Percentiles rank a stretch among this genome's conserved stretches.
Conservation (phyloP, 2,113 vertebrate species). For the Callaeas wilsoni region DNA sequence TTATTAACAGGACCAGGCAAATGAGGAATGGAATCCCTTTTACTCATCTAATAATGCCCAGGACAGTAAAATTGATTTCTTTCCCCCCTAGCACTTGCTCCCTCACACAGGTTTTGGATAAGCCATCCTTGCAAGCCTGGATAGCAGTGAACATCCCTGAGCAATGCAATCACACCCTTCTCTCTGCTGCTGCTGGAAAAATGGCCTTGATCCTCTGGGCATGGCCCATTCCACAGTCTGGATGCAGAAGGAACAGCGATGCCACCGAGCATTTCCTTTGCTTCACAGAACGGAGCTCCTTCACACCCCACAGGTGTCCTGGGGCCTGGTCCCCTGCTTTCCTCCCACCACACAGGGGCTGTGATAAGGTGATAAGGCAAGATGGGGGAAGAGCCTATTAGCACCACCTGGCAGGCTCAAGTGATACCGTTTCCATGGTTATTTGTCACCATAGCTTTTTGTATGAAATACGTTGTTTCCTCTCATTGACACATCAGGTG, state of each 20-base stretch:
- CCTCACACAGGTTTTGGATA: not conserved
- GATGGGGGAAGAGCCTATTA: not conserved
- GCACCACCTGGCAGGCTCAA: not conserved
- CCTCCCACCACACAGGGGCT: not conserved
- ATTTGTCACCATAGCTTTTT: not conserved
- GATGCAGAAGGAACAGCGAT: not conserved
- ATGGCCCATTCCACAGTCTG: not conserved
- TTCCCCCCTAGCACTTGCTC: not conserved
- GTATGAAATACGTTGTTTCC: not conserved
- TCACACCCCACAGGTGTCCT: not conserved
- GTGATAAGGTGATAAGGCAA: not conserved
- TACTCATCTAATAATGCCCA: not conserved
- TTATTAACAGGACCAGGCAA: not conserved
- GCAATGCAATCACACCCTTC: not conserved
- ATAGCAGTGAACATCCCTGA: not conserved
- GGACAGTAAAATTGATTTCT: not conserved
- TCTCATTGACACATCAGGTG: not conserved
- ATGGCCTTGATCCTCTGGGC: not conserved
- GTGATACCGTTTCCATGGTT: not conserved
- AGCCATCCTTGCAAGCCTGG: not conserved
- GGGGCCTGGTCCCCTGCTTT: not conserved
- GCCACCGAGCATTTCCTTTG: not conserved
- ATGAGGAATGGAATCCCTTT: not conserved
- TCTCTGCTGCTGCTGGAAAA: not conserved
- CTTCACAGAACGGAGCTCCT: not conserved